These are phyloP conservation scores for Drosophila serrata DNA, from an alignment of 1,140 invertebrate species.

Conservation along the genomic window DNA sequence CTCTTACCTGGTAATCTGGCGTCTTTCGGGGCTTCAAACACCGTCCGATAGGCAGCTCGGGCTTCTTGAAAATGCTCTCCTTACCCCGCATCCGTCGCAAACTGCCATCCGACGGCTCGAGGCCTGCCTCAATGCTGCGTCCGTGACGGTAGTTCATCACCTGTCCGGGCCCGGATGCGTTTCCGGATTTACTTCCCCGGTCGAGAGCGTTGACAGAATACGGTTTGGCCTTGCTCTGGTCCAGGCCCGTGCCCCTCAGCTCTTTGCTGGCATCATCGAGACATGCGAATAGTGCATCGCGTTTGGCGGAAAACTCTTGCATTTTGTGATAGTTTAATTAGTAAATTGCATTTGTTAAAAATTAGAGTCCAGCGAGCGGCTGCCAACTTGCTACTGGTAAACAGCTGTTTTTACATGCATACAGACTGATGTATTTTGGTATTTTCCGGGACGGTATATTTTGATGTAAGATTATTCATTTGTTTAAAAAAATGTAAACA, in stretches of 20 bases:
- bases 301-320: slow-evolving; percentile 86
- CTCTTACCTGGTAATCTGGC: slow-evolving; percentile 88
- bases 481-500: not conserved
- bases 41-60: slow-evolving; percentile 87
- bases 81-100: slow-evolving; percentile 88
- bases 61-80: slow-evolving; percentile 92
- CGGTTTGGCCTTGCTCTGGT: slow-evolving; percentile 78
- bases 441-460: slow-evolving; percentile 7
- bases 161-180: slow-evolving; percentile 25
- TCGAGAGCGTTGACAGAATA: slow-evolving; percentile 67
- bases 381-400: slow-evolving; percentile 29
- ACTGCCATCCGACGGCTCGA: slow-evolving; percentile 45
- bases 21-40: slow-evolving; percentile 86
- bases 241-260: slow-evolving; percentile 84
- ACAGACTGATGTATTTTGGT: not conserved
- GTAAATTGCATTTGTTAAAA: slow-evolving; percentile 10
- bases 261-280: slow-evolving; percentile 87
- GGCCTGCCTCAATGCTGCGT: slow-evolving; percentile 37
- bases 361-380: slow-evolving; percentile 1
- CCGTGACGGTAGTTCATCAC: slow-evolving; percentile 68
- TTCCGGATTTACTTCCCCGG: slow-evolving; percentile 10
- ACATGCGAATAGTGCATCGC: slow-evolving; percentile 86
- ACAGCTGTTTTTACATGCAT: slow-evolving; percentile 45
- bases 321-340: slow-evolving; percentile 45
- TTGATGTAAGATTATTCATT: too few species aligned